Conservation (phyloP, 2,113 vertebrate genomes). For the Mirounga angustirostris region DNA sequence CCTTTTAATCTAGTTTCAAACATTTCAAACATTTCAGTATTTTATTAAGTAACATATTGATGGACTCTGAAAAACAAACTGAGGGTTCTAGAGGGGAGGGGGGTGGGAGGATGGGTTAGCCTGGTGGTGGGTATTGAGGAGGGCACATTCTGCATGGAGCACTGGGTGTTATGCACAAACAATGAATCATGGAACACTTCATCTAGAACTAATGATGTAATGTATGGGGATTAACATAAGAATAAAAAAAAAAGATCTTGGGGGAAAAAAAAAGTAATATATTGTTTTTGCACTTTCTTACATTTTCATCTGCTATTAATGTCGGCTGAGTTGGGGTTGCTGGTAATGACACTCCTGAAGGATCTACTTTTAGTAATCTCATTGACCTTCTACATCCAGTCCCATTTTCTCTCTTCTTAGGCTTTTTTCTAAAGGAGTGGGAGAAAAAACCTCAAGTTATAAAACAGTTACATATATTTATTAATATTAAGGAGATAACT, state of each 20-base stretch:
- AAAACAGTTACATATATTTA: constrained; percentile 16
- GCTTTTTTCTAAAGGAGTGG: constrained; percentile 76
- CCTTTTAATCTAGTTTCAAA: constrained; percentile 37
- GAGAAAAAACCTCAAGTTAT: not conserved
- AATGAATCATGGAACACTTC: no score
- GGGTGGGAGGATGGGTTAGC: no score
- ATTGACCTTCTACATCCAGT: constrained; percentile 84
- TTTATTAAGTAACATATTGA: not conserved
- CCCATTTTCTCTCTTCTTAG: constrained; percentile 79
- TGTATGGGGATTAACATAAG: no score
- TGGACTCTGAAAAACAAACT: no score
- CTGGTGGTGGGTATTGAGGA: no score
- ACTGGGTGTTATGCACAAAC: no score
- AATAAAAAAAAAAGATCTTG: no score
- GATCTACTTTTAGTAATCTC: constrained; percentile 85
- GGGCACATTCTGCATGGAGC: no score
- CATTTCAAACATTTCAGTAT: constrained; percentile 46
- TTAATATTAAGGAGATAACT: not conserved
- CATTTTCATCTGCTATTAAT: constrained; percentile 73
- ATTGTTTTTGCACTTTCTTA: constrained; percentile 72
- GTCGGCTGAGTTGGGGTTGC: accelerated
- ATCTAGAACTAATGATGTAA: no score
- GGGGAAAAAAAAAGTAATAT: not conserved
- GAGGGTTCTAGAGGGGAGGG: no score
- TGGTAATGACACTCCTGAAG: not conserved